Evolutionary conservation across 2,888 invertebrate species (phyloP), one percentile per base, ranked within the genome.

Genomic region (Cremastinae sp.): DNA sequence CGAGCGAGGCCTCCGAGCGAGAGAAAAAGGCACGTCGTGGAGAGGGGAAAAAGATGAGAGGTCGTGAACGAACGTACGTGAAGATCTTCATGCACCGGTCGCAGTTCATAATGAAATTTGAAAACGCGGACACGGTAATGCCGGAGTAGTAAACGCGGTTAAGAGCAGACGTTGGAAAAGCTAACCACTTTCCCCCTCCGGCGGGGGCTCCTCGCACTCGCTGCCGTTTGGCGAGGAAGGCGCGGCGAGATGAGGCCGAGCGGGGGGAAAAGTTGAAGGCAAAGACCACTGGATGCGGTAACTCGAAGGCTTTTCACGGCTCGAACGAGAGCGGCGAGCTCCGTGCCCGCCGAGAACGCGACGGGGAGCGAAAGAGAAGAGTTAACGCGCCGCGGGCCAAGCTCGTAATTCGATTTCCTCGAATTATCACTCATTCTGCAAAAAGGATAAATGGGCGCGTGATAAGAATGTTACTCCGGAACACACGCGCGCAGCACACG

Each of bases 391-490:
- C n/a, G n/a, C n/a, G 81, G 82, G 82, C 83, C 78, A 81, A 43
- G 80, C 79, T 74, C 80, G 84, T 88, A 88, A 88, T 88, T 87
- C 83, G 84, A 88, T 88, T 87, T 84, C 81, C 65, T 75, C 85
- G 85, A 88, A 88, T 88, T 88, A 88, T 87, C 87, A 85, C 85
- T 87, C 86, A 86, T 88, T 86, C 84, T 82, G 81, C 83, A 85
- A 87, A 87, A 87, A 88, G 85, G 86, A 88, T 87, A 86, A 88
- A 86, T 81, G 87, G 79, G 82, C 81, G 84, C 88, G 88, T 88
- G 88, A 85, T 79, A 72, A 70, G 88, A 88, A 88, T 88, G 80
- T 79, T 66, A 75, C 75, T 76, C 79, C 34, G 59, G 66, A 34
- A 45, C 20, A 58, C 61, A 54, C 28, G 49, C 49, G 47, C 38